phyloP scores from a whole-genome alignment of 2,888 invertebrate species.

The Eristalinus aeneus region DNA sequence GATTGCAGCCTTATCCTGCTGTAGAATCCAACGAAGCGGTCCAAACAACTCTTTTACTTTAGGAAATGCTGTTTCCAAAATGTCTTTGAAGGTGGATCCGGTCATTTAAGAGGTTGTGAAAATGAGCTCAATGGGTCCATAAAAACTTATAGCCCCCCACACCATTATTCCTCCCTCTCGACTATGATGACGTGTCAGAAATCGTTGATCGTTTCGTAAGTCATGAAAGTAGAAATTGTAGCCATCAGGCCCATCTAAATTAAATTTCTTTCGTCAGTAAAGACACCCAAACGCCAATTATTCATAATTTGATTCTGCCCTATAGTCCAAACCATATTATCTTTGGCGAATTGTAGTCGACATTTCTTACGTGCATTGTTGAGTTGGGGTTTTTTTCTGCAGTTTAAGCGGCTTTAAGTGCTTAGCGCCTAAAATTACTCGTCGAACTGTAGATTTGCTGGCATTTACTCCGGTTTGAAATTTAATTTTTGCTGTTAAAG shows the following conservation, averaged over 20 bases:
- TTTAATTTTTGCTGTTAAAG: not conserved
- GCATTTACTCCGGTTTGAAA: not conserved
- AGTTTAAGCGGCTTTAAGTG: not conserved
- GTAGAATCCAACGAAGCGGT: too few relatives aligned
- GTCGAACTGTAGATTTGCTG: not conserved
- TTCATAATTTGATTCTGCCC: not conserved
- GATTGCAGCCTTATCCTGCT: constrained; percentile 16
- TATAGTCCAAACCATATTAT: not conserved
- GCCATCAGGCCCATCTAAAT: not conserved
- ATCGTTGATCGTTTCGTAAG: not conserved
- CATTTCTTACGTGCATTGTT: not conserved
- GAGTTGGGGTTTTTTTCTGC: not conserved
- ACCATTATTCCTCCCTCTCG: constrained; percentile 19
- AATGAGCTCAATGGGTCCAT: constrained; percentile 29
- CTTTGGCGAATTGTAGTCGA: not conserved
- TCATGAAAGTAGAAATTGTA: not conserved
- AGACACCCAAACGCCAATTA: constrained; percentile 3
- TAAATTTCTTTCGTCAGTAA: not conserved
- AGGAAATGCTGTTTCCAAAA: constrained; percentile 46
- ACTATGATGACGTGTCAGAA: too few relatives aligned
- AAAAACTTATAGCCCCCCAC: constrained; percentile 42
- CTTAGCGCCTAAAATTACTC: not conserved
- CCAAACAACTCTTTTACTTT: constrained; percentile 40
- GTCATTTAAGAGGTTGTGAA: constrained; percentile 30
- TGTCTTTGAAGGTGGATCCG: constrained; percentile 13